Base-by-base conservation (phyloP, 2,888 invertebrate genomes). In the Amphimallon solstitiale region DNA sequence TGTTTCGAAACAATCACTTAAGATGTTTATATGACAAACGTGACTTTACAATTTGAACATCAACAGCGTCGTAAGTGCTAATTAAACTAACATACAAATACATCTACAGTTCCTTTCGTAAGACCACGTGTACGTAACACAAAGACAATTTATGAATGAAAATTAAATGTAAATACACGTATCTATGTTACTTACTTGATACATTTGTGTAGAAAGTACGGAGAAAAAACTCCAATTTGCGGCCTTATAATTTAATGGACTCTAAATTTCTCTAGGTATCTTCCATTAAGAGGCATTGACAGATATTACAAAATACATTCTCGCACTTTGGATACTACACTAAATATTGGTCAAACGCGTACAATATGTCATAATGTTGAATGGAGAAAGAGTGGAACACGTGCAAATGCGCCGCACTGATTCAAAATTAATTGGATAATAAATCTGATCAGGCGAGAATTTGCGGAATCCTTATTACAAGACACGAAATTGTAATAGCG, bases 381-480 rank as follows among this genome's bases (percentile, higher is more conserved):
- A 21, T 21, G 56, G 15, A 59, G 56, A 59, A 43, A 29, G 56
- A 43, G 12, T 29, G 43, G 43, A 43, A 43, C 56, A 59, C 49
- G 63, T 63, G 40, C 63, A 43, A 49, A 63, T 37, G 15, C 49
- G 51, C 48, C 14, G 51, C 40, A 49, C 38, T 51, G 62, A 43
- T 37, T 61, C 64, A 48, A 62, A 67, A 70, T 68, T 70, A 70
- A 70, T 70, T 70, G 70, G 68, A 67, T 70, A 70, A 70, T 70
- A 70, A 68, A 68, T 70, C 67, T 70, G 63, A 63, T 70, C 61
- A 43, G 43, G 65, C 38, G 61, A 63, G 66, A 67, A 68, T 67
- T 65, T 65, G 63, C 54, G 66, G 68, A 68, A 70, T 70, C 40
- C 63, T 38, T 63, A 61, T 61, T 61, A 61, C 56, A 59, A 59